Conservation (phyloP, 2,797 vertebrate species). For the Eleutherodactylus coqui region DNA sequence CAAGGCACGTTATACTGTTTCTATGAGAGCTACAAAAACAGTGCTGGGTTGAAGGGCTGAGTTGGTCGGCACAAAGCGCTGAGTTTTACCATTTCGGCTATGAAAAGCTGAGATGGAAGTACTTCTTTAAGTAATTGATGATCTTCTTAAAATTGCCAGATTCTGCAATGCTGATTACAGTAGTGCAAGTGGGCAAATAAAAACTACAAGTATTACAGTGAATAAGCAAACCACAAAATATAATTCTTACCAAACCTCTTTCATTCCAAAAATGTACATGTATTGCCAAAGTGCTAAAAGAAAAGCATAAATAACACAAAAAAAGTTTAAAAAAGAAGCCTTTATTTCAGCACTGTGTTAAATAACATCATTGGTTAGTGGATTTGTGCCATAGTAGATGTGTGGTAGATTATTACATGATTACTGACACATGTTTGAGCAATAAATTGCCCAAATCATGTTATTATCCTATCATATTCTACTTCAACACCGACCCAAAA, state of each 20-base stretch:
- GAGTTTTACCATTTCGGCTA: no score
- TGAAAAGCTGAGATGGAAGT: no score
- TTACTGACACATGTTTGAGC: constrained; percentile 53
- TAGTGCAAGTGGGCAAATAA: background rate
- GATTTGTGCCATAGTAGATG: constrained; percentile 27
- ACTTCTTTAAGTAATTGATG: background rate
- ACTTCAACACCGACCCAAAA: constrained; percentile 28
- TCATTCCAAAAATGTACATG: constrained; percentile 15
- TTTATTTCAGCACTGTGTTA: constrained; percentile 22
- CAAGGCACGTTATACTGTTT: no score
- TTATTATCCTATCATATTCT: constrained; percentile 52
- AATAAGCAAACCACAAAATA: constrained; percentile 2
- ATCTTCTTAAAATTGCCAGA: background rate
- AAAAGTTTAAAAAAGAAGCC: background rate
- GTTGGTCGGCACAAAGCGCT: no score
- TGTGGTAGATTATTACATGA: constrained; percentile 53
- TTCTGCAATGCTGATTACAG: background rate
- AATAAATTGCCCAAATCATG: constrained; percentile 51
- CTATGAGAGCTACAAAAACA: no score
- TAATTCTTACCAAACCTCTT: constrained; percentile 1
- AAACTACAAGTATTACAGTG: background rate
- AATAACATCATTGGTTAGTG: constrained; percentile 18
- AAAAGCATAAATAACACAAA: background rate
- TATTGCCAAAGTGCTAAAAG: constrained; percentile 2
- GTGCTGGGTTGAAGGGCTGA: no score